Evolutionary conservation across 2,888 invertebrate genomes (phyloP).

Genomic region (Ischnus inquisitorius): DNA sequence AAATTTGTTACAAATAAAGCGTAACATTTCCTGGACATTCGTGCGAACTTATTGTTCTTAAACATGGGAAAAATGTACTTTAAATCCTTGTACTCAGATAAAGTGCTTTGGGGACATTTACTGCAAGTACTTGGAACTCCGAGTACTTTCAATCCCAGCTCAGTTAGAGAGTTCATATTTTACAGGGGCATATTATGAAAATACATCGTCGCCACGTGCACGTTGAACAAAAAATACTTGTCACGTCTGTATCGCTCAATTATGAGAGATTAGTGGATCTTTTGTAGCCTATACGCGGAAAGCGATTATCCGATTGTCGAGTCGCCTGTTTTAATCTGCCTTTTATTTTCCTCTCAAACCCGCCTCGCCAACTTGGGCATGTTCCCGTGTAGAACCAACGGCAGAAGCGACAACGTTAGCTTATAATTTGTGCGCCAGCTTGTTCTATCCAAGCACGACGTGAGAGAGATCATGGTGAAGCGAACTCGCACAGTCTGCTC

Average conservation of each 20-base stretch:
- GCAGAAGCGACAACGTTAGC: background rate
- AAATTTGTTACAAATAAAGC: too few relatives aligned
- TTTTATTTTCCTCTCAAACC: background rate
- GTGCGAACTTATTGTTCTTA: too few relatives aligned
- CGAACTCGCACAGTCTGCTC: constrained; percentile 1
- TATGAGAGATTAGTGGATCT: constrained; percentile 10
- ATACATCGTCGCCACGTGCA: too few relatives aligned
- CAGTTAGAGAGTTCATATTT: too few relatives aligned
- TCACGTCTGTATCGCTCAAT: background rate
- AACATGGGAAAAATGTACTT: too few relatives aligned
- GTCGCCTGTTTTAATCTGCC: background rate
- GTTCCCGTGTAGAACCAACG: background rate
- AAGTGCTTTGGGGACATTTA: too few relatives aligned
- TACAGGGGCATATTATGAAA: too few relatives aligned
- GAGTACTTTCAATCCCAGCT: too few relatives aligned
- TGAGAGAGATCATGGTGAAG: background rate
- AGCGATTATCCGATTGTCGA: constrained; percentile 24
- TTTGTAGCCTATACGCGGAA: background rate
- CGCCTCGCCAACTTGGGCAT: background rate
- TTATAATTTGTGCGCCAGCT: constrained; percentile 7
- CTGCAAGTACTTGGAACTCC: too few relatives aligned
- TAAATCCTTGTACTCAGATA: too few relatives aligned
- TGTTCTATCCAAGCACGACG: background rate
- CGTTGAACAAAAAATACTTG: too few relatives aligned
- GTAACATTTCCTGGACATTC: too few relatives aligned